Conservation (phyloP, 2,797 vertebrate species). For the Eidolon dupreanum region DNA sequence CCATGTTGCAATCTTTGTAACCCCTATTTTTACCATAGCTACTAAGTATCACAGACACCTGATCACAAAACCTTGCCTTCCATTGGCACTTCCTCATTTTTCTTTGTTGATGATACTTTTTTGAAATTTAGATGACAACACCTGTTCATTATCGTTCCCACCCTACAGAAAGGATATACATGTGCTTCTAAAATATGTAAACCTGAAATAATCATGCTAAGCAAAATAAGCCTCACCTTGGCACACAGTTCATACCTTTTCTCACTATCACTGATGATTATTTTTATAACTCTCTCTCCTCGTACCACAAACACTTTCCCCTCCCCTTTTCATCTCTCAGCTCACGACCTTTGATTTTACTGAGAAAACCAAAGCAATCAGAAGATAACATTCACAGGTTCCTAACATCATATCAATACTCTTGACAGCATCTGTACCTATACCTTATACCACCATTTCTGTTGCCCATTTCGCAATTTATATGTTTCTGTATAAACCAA, state of each 20-base stretch:
- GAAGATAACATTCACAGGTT: background rate
- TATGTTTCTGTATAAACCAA: background rate
- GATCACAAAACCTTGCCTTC: background rate
- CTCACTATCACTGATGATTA: background rate
- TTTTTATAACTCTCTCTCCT: background rate
- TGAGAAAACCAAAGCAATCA: background rate
- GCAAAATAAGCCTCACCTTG: background rate
- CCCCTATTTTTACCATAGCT: background rate
- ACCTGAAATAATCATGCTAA: background rate
- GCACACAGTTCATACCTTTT: background rate
- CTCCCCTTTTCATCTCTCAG: background rate
- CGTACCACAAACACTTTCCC: background rate
- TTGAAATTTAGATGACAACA: background rate
- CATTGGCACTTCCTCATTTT: background rate
- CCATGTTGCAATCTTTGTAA: background rate
- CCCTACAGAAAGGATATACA: background rate
- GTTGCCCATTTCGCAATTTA: background rate
- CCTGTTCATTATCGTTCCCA: background rate
- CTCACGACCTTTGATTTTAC: background rate
- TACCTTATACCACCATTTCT: background rate
- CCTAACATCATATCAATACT: background rate
- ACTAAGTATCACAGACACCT: background rate
- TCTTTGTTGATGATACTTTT: background rate
- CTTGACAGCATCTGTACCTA: background rate
- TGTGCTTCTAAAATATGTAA: conserved; percentile 32